Evolutionary conservation across 2,797 vertebrate species (phyloP).

Genomic region (Spea hammondii): DNA sequence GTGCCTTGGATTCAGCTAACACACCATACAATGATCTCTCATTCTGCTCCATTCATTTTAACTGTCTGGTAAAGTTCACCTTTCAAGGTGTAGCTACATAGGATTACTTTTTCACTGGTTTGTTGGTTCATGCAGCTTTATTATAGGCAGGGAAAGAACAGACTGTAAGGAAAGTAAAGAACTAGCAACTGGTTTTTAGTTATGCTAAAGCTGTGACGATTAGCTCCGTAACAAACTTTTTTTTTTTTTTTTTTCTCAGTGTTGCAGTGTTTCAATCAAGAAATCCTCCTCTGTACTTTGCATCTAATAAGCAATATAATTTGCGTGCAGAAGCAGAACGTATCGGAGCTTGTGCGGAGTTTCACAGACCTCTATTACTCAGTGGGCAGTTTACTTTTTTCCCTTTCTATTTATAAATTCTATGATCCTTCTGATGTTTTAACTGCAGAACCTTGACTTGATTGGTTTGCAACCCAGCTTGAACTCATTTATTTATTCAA

Average conservation of each 20-base stretch:
- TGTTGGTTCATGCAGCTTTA: no score
- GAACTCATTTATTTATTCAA: constrained; percentile 48
- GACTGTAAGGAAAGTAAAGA: no score
- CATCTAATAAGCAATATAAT: constrained; percentile 41
- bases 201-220: no score
- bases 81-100: no score
- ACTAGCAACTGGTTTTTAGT: no score
- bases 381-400: constrained; percentile 36
- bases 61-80: no score
- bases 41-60: no score
- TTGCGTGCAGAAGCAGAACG: constrained; percentile 21
- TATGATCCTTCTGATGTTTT: constrained; percentile 43
- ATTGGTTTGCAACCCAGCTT: constrained; percentile 35
- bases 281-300: background rate
- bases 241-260: background rate
- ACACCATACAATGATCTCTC: no score
- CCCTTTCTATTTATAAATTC: constrained; percentile 23
- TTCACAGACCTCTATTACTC: constrained; percentile 37
- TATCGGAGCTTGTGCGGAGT: background rate
- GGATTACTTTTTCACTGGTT: no score
- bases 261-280: constrained; percentile 22
- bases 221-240: background rate
- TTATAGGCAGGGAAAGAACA: no score
- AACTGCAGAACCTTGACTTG: constrained; percentile 36
- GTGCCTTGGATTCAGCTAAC: no score